Base-by-base conservation (phyloP, 2,797 vertebrate species). In the Pelochelys cantorii region DNA sequence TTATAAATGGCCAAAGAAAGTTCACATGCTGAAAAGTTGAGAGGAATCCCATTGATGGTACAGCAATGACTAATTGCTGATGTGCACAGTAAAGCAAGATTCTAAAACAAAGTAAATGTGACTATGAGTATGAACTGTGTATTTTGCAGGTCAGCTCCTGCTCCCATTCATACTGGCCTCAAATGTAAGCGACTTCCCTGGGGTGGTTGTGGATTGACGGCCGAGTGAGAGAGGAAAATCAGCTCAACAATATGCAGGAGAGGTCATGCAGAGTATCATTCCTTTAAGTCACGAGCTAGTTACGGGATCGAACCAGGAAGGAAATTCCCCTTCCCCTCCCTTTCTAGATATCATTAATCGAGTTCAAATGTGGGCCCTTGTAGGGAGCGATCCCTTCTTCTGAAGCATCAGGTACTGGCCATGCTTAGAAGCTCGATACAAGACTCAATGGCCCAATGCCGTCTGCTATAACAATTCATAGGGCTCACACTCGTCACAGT, bases 1-100 rank as follows among this genome's bases (percentile, higher is more conserved):
- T 89, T 83, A 83, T 83, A 93, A 92, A 93, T 9, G 90, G 68
- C 91, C 93, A 85, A 93, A 34, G 86, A 87, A 95, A 96, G 94
- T 90, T 93, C 90, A 88, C 29, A 5, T 62, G 80, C 75, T 94
- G 86, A 93, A 94, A 86, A 5, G 78, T 81, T 55, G 34, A 84
- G 84, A 93, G 92, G 91, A 96, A 95, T 93, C 85, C n/a, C 83
- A 77, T 88, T 89, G 88, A 90, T 95, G 85, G 68, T 92, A 68
- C 95, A 88, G 87, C 90, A 94, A 90, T 83, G 80, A 88, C 82
- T 52, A 93, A 79, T 88, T 85, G 48, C 79, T 82, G 23, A 82
- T 93, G 90, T n/a, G 77, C 89, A 94, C 81, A 86, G 75, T 55
- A 90, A 82, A 84, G 89, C 79, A 34, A 86, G 83, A 87, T 71